Evolutionary conservation across 2,888 invertebrate species (phyloP), one percentile per base, ranked within the genome.

Genomic region (Cephonodes hylas): DNA sequence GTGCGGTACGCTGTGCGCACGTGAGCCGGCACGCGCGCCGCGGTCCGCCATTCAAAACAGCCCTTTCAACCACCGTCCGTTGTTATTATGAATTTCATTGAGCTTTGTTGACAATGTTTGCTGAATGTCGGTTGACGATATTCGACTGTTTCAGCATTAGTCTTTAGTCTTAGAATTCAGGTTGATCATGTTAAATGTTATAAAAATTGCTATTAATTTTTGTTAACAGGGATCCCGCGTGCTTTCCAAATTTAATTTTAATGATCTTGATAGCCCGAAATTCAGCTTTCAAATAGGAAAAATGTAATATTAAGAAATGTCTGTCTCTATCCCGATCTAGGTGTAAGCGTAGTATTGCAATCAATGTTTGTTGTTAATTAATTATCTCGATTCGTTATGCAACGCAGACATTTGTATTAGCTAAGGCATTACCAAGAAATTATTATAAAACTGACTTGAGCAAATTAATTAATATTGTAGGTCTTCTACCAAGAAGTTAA

Each of bases 41-140:
- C 53, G 53, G 53, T 53, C 27, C 53, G 69, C 69, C 79, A 75
- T 77, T 77, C 74, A 76, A 69, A 72, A 61, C 76, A 80, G 81
- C 84, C 84, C 84, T 82, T 81, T 82, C 72, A 70, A 56, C 71
- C 76, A 74, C n/a, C 80, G 82, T 81, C 81, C 64, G 67, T 62
- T 69, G 72, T 70, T 74, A 74, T 77, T 76, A 80, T 79, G 79
- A 79, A 79, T 80, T 73, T 77, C 74, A 82, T 80, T 80, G 72
- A 70, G 45, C 42, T 34, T 58, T 58, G 61, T 48, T 42, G n/a
- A 60, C 25, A 23, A 23, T 8, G 25, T 42, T 53, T 60, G 60
- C 18, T 53, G 38, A 46, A 38, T 38, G 45, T 38, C 34, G 38
- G 38, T 15, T 44, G 20, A 8, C 20, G 31, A 0, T 18, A 22